Conservation (phyloP, 2,113 vertebrate genomes). For the Zingel zingel region DNA sequence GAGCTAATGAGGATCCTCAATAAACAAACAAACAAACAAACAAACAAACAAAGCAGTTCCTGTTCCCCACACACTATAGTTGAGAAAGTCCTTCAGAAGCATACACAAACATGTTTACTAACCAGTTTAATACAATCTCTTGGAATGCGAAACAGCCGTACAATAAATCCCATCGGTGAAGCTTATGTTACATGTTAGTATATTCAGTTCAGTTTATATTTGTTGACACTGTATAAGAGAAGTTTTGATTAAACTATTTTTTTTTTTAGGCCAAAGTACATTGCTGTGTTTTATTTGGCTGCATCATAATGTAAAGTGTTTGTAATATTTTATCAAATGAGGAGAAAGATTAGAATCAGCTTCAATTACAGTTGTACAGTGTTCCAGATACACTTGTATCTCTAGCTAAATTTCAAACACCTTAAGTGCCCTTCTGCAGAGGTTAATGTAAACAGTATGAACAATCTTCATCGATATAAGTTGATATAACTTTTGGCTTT, state of each 20-base stretch:
- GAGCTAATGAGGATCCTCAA: too few relatives aligned
- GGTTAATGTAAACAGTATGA: background rate
- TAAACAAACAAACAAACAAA: too few relatives aligned
- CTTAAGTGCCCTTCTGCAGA: background rate
- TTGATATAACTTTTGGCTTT: constrained; percentile 7
- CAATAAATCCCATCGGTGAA: background rate
- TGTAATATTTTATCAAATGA: background rate
- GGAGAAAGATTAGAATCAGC: background rate
- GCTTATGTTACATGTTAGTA: background rate
- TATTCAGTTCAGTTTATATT: background rate
- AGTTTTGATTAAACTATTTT: background rate
- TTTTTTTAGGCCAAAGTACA: background rate
- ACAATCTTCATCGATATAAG: background rate
- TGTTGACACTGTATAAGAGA: background rate
- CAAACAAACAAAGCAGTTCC: background rate
- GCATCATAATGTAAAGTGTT: background rate
- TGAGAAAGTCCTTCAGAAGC: background rate
- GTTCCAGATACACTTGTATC: too few relatives aligned
- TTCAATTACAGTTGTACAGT: too few relatives aligned
- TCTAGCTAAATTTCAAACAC: too few relatives aligned
- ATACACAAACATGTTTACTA: background rate
- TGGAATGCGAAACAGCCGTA: background rate
- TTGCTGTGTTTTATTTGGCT: too few relatives aligned
- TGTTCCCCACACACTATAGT: background rate
- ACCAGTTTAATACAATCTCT: background rate